phyloP scores from a whole-genome alignment of 2,888 invertebrate genomes.

The Lochmaea crataegi region DNA sequence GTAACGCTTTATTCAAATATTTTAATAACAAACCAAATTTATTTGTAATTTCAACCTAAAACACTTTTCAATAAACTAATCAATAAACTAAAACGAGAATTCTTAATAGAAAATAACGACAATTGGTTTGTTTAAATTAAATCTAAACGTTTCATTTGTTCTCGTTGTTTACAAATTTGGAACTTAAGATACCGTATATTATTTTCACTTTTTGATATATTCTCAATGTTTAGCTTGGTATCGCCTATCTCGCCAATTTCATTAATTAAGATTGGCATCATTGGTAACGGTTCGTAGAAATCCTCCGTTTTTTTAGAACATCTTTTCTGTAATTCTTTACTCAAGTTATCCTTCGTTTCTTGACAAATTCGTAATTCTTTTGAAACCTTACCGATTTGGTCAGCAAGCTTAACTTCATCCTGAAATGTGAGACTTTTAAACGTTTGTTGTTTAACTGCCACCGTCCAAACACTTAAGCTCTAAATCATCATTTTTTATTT shows the following conservation, averaged over 20 bases:
- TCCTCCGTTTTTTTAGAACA: background rate
- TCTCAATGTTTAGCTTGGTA: background rate
- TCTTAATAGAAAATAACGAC: no score
- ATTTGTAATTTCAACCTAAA: no score
- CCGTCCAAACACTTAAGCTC: no score
- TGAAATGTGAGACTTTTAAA: background rate
- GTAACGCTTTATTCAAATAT: no score
- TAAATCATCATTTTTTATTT: no score
- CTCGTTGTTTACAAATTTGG: slow-evolving; percentile 8
- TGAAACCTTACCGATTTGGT: background rate
- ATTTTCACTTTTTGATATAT: slow-evolving; percentile 5
- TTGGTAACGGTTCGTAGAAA: background rate
- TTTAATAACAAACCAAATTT: no score
- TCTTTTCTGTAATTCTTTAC: background rate
- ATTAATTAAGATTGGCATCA: background rate
- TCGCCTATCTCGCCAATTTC: slow-evolving; percentile 6
- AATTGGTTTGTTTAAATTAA: background rate
- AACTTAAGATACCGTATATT: slow-evolving; percentile 11
- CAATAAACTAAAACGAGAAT: background rate
- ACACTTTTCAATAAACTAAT: background rate
- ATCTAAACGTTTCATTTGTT: background rate
- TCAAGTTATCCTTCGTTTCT: background rate
- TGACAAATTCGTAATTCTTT: background rate
- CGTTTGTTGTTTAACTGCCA: background rate
- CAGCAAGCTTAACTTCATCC: background rate